Evolutionary conservation across 2,888 invertebrate species (phyloP), one percentile per base, ranked within the genome.

Genomic region (Nemapogon koenigi): DNA sequence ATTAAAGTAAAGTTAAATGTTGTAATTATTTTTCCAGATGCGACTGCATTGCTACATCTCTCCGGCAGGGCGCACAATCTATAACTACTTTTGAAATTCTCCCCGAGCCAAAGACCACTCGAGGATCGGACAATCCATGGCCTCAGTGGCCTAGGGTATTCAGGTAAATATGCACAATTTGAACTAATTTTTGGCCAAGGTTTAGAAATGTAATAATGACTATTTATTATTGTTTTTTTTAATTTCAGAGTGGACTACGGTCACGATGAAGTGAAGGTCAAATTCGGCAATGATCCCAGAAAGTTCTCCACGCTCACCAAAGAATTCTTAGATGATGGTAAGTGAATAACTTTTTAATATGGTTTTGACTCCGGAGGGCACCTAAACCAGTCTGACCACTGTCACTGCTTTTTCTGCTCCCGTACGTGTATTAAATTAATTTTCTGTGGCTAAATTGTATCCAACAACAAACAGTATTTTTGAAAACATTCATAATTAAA

Each of bases 31-130:
- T 26, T 11, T 37, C n/a, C 51, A 80, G 80, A 0, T 97, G 96
- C 65, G 99, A 99, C 82, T 99, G 99, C 66, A 98, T 99, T 64
- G 98, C 94, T 13, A 99, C 98, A 1, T 94, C 97, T 1, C 82
- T 98, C 42, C 85, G 98, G 7, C 86, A 97, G 81, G 97, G 97
- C 35, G 98, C 98, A 26, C 88, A 86, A 55, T 86, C 87, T 3
- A 94, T 99, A 53, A 94, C 93, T 1, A 91, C 96, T 1, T 99
- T 99, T 71, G 99, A 99, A 81, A 99, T 99, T 57, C 81, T 99
- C 36, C 97, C 98, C 0, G 88, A 92, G 54, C 98, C 98, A 11
- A 91, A 94, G 38, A 79, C 81, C 2, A 81, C 79, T 16, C 83
- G 99, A 22, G 88, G 89, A 10, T 79, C 81, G 11, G 95, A 95